These are phyloP conservation scores for Bilobella aurantiaca DNA, from an alignment of 1,140 invertebrate species.

Conservation along the genomic window DNA sequence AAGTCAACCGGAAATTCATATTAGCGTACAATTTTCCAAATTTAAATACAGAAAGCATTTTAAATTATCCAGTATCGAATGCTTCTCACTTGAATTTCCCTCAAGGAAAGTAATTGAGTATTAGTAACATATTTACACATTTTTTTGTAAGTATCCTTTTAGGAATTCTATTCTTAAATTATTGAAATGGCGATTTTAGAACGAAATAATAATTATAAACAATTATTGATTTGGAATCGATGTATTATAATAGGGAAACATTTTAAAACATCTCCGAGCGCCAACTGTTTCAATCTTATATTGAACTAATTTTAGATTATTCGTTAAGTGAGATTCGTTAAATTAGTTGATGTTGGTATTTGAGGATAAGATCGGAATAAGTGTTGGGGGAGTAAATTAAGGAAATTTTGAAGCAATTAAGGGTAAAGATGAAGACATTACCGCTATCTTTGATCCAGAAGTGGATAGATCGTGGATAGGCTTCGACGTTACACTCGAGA, in stretches of 20 bases:
- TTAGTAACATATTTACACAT: not conserved
- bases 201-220: no score
- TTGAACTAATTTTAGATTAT: not conserved
- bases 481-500: constrained; percentile 78
- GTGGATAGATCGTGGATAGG: constrained; percentile 51
- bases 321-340: not conserved
- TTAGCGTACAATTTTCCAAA: no score
- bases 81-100: not conserved
- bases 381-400: no score
- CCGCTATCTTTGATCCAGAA: constrained; percentile 33
- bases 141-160: no score
- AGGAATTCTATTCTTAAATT: no score
- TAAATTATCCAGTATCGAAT: not conserved
- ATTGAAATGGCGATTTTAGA: no score
- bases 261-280: no score
- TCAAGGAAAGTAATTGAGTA: not conserved
- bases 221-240: no score
- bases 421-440: constrained; percentile 10
- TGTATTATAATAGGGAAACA: no score
- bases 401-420: not conserved
- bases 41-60: no score
- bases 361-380: constrained; percentile 4
- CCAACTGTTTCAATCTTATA: no score
- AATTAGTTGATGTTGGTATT: not conserved
- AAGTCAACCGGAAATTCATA: no score